phyloP scores from a whole-genome alignment of 2,888 invertebrate species.

The Tetranychus truncatus region DNA sequence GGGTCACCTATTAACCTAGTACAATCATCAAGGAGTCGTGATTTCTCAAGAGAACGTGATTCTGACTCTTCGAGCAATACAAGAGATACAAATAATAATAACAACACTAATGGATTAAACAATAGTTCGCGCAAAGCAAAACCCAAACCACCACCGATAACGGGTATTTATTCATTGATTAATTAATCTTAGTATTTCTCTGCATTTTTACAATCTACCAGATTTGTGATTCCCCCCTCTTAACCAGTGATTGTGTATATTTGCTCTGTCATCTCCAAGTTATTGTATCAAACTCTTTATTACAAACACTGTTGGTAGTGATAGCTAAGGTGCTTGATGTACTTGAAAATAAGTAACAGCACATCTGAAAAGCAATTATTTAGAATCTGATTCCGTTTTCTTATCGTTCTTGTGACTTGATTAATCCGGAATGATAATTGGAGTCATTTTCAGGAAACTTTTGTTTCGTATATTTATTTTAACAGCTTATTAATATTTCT shows the following conservation, averaged over 20 bases:
- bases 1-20: slow-evolving; percentile 21
- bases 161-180: slow-evolving; percentile 12
- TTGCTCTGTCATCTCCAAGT: neutral
- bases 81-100: slow-evolving; percentile 12
- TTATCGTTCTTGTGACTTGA: slow-evolving; percentile 1
- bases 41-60: slow-evolving; percentile 6
- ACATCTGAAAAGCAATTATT: neutral
- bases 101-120: neutral
- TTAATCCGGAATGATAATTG: neutral
- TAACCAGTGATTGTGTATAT: neutral
- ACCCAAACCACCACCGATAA: slow-evolving; percentile 28
- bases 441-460: neutral
- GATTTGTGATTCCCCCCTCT: neutral
- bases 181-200: neutral
- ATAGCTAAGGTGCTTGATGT: neutral
- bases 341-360: neutral
- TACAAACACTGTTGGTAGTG: neutral
- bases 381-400: neutral
- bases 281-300: neutral
- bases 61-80: neutral
- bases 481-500: neutral
- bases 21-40: neutral
- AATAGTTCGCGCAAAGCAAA: slow-evolving; percentile 20
- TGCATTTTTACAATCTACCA: neutral
- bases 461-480: neutral